Conservation (phyloP, 1,140 invertebrate genomes). For the Pachypsylla venusta region DNA sequence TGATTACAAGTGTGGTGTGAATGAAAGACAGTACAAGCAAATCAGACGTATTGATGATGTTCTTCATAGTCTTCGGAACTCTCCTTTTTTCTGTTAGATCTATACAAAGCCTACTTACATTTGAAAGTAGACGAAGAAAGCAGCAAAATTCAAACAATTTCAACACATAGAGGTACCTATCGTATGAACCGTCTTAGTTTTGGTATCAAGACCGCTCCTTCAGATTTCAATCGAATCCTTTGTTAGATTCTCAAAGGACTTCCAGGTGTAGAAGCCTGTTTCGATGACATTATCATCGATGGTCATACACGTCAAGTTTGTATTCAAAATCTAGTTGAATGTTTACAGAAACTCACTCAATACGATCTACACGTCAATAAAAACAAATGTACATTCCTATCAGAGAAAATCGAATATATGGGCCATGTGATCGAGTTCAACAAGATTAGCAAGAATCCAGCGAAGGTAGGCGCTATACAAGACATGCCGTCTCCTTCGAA, state of each 20-base stretch:
- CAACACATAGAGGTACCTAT: conserved; percentile 29
- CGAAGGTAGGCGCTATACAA: conserved; percentile 29
- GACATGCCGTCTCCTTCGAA: conserved; percentile 27
- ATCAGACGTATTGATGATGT: conserved; percentile 14
- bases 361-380: conserved; percentile 19
- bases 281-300: conserved; percentile 26
- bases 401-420: conserved; percentile 19
- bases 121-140: conserved; percentile 23
- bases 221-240: conserved; percentile 36
- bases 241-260: conserved; percentile 29
- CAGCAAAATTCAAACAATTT: conserved; percentile 27
- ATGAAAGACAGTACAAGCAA: conserved; percentile 11
- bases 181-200: conserved; percentile 32
- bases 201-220: conserved; percentile 34
- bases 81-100: conserved; percentile 20
- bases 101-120: conserved; percentile 27
- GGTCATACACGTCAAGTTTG: conserved; percentile 19
- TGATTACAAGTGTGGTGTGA: conserved; percentile 32
- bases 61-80: conserved; percentile 13
- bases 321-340: neutral
- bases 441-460: conserved; percentile 25
- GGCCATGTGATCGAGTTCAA: conserved; percentile 22
- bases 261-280: conserved; percentile 22
- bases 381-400: conserved; percentile 17
- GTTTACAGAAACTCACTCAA: conserved; percentile 8